These are phyloP conservation scores for Egretta garzetta DNA, from an alignment of 2,113 vertebrate genomes.

Conservation along the genomic window DNA sequence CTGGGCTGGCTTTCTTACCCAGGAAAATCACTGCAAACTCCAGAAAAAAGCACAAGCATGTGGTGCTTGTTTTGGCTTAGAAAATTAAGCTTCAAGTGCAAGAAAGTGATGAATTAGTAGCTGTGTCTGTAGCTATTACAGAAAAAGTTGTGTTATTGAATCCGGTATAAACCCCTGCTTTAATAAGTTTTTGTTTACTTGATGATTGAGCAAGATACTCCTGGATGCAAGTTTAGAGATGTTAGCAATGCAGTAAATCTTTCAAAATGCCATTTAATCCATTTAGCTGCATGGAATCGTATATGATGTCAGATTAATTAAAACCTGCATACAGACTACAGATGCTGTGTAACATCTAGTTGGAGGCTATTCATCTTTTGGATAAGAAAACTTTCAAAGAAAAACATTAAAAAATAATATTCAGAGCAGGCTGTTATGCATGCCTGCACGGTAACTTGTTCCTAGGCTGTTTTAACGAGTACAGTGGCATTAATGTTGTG, in stretches of 20 bases:
- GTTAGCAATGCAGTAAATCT: conserved; percentile 3
- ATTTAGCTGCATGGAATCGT: background rate
- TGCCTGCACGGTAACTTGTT: background rate
- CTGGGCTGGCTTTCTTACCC: background rate
- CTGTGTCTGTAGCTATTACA: conserved; percentile 2
- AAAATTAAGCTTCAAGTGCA: background rate
- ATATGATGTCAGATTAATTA: conserved; percentile 9
- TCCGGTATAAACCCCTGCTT: background rate
- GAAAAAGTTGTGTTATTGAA: background rate
- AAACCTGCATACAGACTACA: background rate
- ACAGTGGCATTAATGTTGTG: conserved; percentile 29
- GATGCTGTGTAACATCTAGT: background rate
- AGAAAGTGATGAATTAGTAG: background rate
- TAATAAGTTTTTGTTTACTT: conserved; percentile 27
- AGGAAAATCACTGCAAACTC: background rate
- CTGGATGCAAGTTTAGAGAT: background rate
- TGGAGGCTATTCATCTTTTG: background rate
- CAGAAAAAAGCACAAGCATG: background rate
- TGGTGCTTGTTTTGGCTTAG: conserved; percentile 20
- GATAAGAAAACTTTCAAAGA: background rate
- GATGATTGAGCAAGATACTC: background rate
- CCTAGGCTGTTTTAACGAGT: background rate
- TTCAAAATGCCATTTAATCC: conserved; percentile 34
- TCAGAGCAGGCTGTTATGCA: background rate
- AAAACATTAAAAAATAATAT: background rate